phyloP scores from a whole-genome alignment of 2,113 vertebrate species.

The Takifugu bimaculatus region DNA sequence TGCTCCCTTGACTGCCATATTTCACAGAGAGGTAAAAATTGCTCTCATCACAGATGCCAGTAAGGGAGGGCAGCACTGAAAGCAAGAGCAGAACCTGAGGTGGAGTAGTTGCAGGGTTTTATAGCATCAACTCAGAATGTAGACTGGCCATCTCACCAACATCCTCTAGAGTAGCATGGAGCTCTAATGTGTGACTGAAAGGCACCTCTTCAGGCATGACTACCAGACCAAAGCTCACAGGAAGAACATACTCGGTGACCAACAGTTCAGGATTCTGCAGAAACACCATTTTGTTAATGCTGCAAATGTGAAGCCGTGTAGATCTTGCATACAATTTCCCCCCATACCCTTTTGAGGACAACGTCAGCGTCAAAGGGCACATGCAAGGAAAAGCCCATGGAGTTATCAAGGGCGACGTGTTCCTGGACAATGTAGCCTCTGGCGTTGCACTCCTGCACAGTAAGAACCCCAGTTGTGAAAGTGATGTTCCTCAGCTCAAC shows the following conservation, averaged over 20 bases:
- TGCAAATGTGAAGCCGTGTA: neutral
- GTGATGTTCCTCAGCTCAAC: constrained; percentile 77
- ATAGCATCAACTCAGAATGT: no score
- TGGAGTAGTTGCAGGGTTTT: neutral
- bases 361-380: constrained; percentile 66
- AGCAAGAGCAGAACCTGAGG: neutral
- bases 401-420: constrained; percentile 63
- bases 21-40: constrained; percentile 55
- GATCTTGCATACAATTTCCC: neutral
- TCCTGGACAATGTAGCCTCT: constrained; percentile 62
- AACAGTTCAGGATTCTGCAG: constrained; percentile 53
- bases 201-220: constrained; percentile 60
- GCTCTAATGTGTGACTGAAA: constrained; percentile 45
- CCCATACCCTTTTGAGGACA: constrained; percentile 70
- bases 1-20: constrained; percentile 52
- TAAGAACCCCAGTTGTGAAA: constrained; percentile 49
- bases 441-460: constrained; percentile 58
- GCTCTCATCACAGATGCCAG: constrained; percentile 63
- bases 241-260: constrained; percentile 51
- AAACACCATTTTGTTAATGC: neutral
- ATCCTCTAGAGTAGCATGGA: constrained; percentile 53
- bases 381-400: constrained; percentile 63
- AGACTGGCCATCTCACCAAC: constrained; percentile 50
- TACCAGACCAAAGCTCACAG: constrained; percentile 62
- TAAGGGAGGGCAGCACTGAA: constrained; percentile 58